A percentile compares a stretch with the other conserved stretches of the same genome.
These are phyloP conservation scores for Chrysopa pallens DNA, from an alignment of 1,140 invertebrate genomes.

Conservation along the genomic window DNA sequence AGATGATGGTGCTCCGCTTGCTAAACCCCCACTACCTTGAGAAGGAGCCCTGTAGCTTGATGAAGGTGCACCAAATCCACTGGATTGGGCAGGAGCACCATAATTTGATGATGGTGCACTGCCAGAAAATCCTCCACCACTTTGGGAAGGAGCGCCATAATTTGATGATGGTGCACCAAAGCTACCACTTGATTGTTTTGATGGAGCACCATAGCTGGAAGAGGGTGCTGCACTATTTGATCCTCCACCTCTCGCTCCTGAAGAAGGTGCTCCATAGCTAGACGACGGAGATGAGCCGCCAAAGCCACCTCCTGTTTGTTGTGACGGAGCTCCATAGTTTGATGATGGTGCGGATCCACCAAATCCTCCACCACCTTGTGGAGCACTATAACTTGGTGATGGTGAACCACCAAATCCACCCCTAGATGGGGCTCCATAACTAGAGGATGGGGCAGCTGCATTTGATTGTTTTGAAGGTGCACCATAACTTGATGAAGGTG, in stretches of 20 bases:
- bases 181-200: slow-evolving; percentile 1
- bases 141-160: slow-evolving; percentile 8
- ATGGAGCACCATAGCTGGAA: slow-evolving; percentile 22
- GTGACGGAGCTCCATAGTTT: slow-evolving; percentile 18
- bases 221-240: slow-evolving; percentile 14
- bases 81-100: slow-evolving; percentile 8
- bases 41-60: slow-evolving; percentile 13
- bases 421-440: slow-evolving; percentile 22
- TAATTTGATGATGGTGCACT: slow-evolving; percentile 12
- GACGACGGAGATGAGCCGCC: slow-evolving; percentile 14
- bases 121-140: neutral
- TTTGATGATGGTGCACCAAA: slow-evolving; percentile 28
- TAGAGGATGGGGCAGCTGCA: slow-evolving; percentile 14
- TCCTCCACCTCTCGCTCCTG: neutral
- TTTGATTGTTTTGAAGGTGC: slow-evolving; percentile 9
- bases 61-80: slow-evolving; percentile 8
- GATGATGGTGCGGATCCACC: slow-evolving; percentile 12
- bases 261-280: slow-evolving; percentile 16
- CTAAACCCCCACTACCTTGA: neutral
- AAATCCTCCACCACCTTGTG: slow-evolving; percentile 8
- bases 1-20: slow-evolving; percentile 18
- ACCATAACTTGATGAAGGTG: slow-evolving; percentile 8
- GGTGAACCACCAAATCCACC: slow-evolving; percentile 19
- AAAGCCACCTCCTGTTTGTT: neutral
- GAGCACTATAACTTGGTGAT: slow-evolving; percentile 26